Evolutionary conservation across 2,797 vertebrate species (phyloP).

Genomic region (Eidolon dupreanum): DNA sequence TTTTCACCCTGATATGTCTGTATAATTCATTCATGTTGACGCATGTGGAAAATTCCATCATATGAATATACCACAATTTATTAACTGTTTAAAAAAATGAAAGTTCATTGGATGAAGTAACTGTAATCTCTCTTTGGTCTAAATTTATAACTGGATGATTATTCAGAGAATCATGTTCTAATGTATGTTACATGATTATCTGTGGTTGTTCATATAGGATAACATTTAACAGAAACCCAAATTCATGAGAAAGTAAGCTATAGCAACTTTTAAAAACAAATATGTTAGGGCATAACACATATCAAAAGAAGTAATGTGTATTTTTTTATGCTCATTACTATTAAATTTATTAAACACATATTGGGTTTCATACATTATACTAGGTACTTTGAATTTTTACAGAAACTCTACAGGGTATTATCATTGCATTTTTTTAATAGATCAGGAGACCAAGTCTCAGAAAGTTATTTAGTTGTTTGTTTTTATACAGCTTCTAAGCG

Average conservation of each 20-base stretch:
- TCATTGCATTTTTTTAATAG: not conserved
- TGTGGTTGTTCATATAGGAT: not conserved
- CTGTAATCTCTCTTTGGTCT: not conserved
- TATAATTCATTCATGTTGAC: not conserved
- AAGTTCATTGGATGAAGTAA: not conserved
- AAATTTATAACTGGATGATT: not conserved
- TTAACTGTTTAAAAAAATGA: not conserved
- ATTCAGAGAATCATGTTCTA: not conserved
- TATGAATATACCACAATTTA: not conserved
- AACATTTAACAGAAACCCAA: not conserved
- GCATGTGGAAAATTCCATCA: not conserved
- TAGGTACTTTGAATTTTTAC: not conserved
- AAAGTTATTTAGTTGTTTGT: constrained; percentile 12
- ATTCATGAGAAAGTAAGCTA: not conserved
- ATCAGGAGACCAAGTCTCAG: not conserved
- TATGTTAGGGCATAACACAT: not conserved
- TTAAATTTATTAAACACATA: not conserved
- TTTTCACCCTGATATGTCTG: not conserved
- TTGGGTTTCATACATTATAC: not conserved
- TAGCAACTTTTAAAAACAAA: not conserved
- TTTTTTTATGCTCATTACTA: not conserved
- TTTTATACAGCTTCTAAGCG: not conserved
- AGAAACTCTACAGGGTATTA: not conserved
- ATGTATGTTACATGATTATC: not conserved
- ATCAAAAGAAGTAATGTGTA: not conserved